These are phyloP conservation scores for Staurois parvus DNA, from an alignment of 2,797 vertebrate genomes.

Conservation along the genomic window DNA sequence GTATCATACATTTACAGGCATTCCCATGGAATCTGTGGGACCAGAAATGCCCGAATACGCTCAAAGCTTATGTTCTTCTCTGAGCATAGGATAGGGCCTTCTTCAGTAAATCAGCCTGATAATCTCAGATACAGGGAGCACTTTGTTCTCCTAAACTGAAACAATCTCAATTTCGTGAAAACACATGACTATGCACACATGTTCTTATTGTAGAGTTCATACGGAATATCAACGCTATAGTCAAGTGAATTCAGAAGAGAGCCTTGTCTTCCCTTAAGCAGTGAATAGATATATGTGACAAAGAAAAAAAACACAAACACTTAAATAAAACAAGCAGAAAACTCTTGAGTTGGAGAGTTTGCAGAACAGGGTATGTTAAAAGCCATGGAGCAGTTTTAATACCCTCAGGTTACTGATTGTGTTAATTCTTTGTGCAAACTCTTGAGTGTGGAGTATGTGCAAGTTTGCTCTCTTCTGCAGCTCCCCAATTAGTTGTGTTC, in stretches of 20 bases:
- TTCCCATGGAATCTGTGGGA: too few relatives aligned
- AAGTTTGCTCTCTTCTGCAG: slow-evolving; percentile 70
- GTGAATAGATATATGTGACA: slow-evolving; percentile 36
- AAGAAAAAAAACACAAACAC: slow-evolving; percentile 64
- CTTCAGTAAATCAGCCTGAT: too few relatives aligned
- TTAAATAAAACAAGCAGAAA: slow-evolving; percentile 67
- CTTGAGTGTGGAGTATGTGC: slow-evolving; percentile 62
- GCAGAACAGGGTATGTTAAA: slow-evolving; percentile 63
- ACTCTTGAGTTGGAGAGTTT: slow-evolving; percentile 67
- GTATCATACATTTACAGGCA: too few relatives aligned
- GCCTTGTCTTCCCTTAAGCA: background rate
- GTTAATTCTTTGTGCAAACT: slow-evolving; percentile 80
- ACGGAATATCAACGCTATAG: background rate
- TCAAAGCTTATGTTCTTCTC: too few relatives aligned
- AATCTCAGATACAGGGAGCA: too few relatives aligned
- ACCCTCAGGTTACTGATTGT: slow-evolving; percentile 61
- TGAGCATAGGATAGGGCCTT: too few relatives aligned
- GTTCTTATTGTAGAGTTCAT: background rate
- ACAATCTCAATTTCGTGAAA: background rate
- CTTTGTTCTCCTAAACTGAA: background rate
- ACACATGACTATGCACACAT: background rate
- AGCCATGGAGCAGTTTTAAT: slow-evolving; percentile 72
- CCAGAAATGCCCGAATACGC: too few relatives aligned
- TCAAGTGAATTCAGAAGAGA: background rate
- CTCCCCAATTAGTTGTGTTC: slow-evolving; percentile 80